Base-by-base conservation (phyloP, 2,797 vertebrate genomes). In the Oryzias sinensis region DNA sequence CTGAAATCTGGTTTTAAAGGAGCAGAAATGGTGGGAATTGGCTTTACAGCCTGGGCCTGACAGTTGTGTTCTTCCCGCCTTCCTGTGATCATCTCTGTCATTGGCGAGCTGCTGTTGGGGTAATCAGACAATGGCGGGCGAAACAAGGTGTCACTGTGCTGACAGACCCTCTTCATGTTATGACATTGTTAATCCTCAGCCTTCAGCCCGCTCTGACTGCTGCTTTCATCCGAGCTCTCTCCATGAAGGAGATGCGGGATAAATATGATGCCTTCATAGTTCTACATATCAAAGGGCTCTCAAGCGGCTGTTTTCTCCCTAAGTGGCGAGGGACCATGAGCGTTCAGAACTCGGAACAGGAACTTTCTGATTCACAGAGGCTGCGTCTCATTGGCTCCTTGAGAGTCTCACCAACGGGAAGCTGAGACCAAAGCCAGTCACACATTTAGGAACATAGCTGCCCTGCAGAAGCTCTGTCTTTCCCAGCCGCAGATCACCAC, bases 51-150 rank as follows among this genome's bases (percentile, higher is more conserved):
- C 88, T 92, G 70, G 93, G 93, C 82, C 91, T 91, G 93, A 94
- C 93, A 90, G 92, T 94, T 93, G 94, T 94, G 93, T 96, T 95
- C 85, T 94, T 94, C 94, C 94, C 94, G 92, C 94, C 95, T 96
- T 80, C 93, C 92, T 96, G 92, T 96, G 94, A 94, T 98, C 94
- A 94, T 95, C 92, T 90, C 85, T 90, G 92, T 93, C 91, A 90
- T 94, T 92, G 81, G 92, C 84, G 89, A 90, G 86, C 90, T 91
- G 87, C 91, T 92, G 85, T 91, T 88, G 87, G 91, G 86, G 86
- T 91, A 91, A 91, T 90, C 91, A 91, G 89, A 96, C 95, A 94
- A 95, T 90, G 88, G 91, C 85, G 85, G 86, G 92, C 92, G 92
- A 93, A 94, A 93, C 90, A 87, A 94, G 91, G 91, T 91, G 91